phyloP scores from a whole-genome alignment of 2,888 invertebrate genomes.

The Macrosiphum euphorbiae region DNA sequence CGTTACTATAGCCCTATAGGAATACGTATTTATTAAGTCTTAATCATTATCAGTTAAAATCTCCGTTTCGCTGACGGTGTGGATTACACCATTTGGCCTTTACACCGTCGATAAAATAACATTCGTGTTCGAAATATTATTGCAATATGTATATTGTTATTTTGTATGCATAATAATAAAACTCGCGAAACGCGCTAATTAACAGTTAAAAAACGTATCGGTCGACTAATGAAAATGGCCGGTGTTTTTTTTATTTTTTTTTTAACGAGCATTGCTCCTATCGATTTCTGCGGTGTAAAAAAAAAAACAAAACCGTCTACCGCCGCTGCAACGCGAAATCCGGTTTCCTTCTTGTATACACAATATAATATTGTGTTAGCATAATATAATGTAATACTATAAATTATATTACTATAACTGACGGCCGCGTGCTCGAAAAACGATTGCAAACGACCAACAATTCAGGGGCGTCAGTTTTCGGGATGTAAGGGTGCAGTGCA shows the following conservation, averaged over 20 bases:
- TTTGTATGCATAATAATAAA: neutral
- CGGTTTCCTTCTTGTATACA: neutral
- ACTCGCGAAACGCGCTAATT: neutral
- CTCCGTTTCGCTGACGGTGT: neutral
- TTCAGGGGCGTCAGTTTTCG: neutral
- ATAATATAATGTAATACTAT: neutral
- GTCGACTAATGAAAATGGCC: neutral
- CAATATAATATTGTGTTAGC: neutral
- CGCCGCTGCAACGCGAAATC: neutral
- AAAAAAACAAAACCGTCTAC: neutral
- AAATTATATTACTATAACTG: neutral
- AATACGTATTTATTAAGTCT: neutral
- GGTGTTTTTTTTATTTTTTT: neutral
- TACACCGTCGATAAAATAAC: neutral
- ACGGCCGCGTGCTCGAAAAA: neutral
- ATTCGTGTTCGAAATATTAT: neutral
- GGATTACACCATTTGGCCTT: neutral
- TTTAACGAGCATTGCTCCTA: neutral
- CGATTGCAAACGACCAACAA: neutral
- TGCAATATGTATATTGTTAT: neutral
- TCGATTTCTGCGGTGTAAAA: neutral
- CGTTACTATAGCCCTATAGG: too few relatives aligned
- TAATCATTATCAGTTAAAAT: neutral
- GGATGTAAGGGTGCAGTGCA: neutral
- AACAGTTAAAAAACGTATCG: constrained; percentile 4